A percentile compares a stretch with the other conserved stretches of the same genome.
Evolutionary conservation across 2,888 invertebrate species (phyloP).

Genomic region (Synanthedon myopaeformis): DNA sequence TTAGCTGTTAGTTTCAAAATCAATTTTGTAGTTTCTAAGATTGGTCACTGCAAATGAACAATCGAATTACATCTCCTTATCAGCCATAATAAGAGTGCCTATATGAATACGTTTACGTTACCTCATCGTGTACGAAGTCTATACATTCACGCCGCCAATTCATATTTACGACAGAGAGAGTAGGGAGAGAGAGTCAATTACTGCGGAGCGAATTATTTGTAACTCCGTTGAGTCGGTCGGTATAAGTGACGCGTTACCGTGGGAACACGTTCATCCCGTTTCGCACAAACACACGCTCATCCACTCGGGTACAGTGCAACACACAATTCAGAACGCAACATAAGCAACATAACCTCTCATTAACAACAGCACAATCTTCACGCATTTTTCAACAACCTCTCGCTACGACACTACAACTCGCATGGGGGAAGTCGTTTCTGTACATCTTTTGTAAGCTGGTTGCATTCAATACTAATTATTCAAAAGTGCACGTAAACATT

Average conservation of each 20-base stretch:
- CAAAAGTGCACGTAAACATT: too few species aligned
- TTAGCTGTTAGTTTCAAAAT: too few species aligned
- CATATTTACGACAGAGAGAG: constrained; percentile 10
- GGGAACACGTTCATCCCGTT: constrained; percentile 37
- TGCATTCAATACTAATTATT: constrained; percentile 7
- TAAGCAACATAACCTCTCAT: constrained; percentile 1
- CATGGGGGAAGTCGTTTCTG: constrained; percentile 15
- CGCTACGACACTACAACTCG: constrained; percentile 18
- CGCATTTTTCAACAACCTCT: constrained; percentile 14
- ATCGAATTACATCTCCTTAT: too few species aligned
- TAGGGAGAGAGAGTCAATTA: constrained; percentile 29
- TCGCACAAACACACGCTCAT: constrained; percentile 13
- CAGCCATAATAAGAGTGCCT: too few species aligned
- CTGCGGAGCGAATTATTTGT: constrained; percentile 28
- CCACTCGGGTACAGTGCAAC: constrained; percentile 8
- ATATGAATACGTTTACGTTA: too few species aligned
- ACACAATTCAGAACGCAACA: constrained; percentile 12
- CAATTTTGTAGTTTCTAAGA: too few species aligned
- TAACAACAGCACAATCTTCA: constrained; percentile 6
- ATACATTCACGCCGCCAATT: background rate
- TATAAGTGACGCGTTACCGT: constrained; percentile 31
- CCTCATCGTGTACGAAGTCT: too few species aligned
- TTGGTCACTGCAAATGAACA: too few species aligned
- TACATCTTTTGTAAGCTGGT: constrained; percentile 2
- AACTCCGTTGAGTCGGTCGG: constrained; percentile 14